Conservation (phyloP, 2,113 vertebrate genomes). For the Corapipo altera region DNA sequence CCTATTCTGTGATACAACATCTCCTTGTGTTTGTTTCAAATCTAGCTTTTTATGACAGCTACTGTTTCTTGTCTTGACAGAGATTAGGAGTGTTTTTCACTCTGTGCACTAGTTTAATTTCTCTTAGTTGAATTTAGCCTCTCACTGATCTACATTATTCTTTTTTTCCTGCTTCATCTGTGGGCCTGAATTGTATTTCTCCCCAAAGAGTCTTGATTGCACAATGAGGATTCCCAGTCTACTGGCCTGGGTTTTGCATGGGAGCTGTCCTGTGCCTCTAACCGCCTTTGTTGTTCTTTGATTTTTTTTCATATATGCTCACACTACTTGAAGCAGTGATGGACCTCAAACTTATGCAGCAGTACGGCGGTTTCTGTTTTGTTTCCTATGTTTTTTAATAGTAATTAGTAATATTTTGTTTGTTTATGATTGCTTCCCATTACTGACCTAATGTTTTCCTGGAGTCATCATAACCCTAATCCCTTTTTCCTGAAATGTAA, state of each 20-base stretch:
- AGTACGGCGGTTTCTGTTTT: rapidly evolving
- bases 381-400: not conserved
- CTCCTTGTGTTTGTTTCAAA: rapidly evolving
- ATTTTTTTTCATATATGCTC: not conserved
- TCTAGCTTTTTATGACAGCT: not conserved
- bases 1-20: not conserved
- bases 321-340: not conserved
- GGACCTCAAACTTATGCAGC: not conserved
- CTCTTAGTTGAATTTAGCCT: not conserved
- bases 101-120: not conserved
- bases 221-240: not conserved
- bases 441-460: not conserved
- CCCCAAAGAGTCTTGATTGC: not conserved
- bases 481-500: not conserved
- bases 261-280: not conserved
- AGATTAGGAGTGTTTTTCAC: not conserved
- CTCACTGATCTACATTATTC: not conserved
- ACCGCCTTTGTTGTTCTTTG: not conserved
- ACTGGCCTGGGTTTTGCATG: not conserved
- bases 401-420: not conserved
- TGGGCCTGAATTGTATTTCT: not conserved
- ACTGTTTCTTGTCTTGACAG: not conserved
- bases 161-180: not conserved
- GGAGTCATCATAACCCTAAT: not conserved
- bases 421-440: not conserved